Evolutionary conservation across 2,113 vertebrate genomes (phyloP).

Genomic region (Forbesichthys papilliferus): DNA sequence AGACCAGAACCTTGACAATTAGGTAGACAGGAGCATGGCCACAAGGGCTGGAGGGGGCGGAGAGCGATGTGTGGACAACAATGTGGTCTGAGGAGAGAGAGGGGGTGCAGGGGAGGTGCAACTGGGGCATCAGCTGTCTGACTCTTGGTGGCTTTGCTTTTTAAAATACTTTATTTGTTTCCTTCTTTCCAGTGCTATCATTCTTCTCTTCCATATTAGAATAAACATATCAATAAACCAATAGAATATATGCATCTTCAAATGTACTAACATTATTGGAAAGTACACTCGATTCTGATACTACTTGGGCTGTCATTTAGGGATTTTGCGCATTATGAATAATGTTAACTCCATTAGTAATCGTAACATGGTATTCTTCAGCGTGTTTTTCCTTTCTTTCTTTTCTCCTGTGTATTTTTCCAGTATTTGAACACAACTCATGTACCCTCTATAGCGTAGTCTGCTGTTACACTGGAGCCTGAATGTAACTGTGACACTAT

Average conservation of each 20-base stretch:
- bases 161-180: constrained; percentile 10
- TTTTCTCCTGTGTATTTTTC: neutral
- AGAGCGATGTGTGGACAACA: constrained; percentile 20
- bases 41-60: constrained; percentile 39
- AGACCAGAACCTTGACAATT: constrained; percentile 66
- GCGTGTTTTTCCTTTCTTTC: neutral
- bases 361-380: too few species aligned
- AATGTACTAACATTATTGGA: neutral
- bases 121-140: constrained; percentile 27
- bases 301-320: neutral
- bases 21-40: constrained; percentile 52
- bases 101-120: constrained; percentile 13
- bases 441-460: neutral
- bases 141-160: constrained; percentile 19
- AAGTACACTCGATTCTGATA: neutral
- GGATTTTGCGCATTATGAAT: too few species aligned
- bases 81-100: constrained; percentile 36
- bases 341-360: too few species aligned
- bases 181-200: neutral
- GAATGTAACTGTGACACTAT: constrained; percentile 57
- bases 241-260: neutral
- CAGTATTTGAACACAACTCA: neutral
- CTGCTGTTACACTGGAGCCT: constrained; percentile 19
- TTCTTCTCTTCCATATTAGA: constrained; percentile 10
- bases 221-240: constrained; percentile 13